Percentiles rank a stretch among this genome's conserved stretches.
phyloP scores from a whole-genome alignment of 2,113 vertebrate species.

The Egretta garzetta region DNA sequence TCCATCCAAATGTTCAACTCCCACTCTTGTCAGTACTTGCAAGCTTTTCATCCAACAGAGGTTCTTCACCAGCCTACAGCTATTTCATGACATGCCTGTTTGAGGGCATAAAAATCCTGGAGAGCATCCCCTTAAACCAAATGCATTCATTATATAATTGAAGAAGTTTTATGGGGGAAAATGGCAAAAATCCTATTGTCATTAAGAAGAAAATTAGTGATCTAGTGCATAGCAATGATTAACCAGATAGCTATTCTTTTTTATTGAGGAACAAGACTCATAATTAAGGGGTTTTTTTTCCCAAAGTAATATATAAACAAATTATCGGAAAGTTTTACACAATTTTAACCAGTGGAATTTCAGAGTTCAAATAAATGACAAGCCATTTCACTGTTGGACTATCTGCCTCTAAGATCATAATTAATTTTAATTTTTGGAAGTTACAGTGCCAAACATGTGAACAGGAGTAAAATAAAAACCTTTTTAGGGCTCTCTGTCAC shows the following conservation, averaged over 20 bases:
- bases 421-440: constrained; percentile 5
- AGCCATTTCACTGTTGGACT: not conserved
- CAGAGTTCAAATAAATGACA: constrained; percentile 20
- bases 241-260: not conserved
- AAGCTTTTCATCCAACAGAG: constrained; percentile 1
- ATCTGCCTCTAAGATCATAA: not conserved
- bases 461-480: not conserved
- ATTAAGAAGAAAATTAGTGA: constrained; percentile 10
- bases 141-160: not conserved
- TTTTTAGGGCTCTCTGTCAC: not conserved
- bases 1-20: not conserved
- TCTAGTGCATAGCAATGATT: not conserved
- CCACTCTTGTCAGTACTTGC: constrained; percentile 22
- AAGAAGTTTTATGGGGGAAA: constrained; percentile 7
- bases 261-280: constrained; percentile 8
- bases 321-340: constrained; percentile 10
- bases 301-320: constrained; percentile 19
- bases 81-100: not conserved
- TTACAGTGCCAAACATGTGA: not conserved
- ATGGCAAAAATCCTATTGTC: not conserved
- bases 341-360: not conserved
- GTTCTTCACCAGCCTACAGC: constrained; percentile 16
- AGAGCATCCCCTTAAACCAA: not conserved
- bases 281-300: not conserved
- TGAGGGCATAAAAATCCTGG: constrained; percentile 30